Percentiles rank a stretch among this genome's conserved stretches.
These are phyloP conservation scores for Pardalotus punctatus DNA, from an alignment of 2,113 vertebrate genomes.

Conservation along the genomic window DNA sequence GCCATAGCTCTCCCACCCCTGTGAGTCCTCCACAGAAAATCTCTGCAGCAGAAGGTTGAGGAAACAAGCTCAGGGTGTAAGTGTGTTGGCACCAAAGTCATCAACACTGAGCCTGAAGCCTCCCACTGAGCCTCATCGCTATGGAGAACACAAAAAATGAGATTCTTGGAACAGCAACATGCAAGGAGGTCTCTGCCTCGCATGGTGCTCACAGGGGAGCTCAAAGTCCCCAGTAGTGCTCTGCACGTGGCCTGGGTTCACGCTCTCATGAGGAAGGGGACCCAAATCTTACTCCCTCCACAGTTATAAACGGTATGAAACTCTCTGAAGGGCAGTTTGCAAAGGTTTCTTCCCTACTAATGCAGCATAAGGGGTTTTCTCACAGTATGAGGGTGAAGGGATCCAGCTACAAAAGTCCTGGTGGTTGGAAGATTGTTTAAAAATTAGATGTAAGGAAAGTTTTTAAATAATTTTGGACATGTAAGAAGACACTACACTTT, in stretches of 20 bases:
- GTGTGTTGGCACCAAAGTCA: not conserved
- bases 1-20: not conserved
- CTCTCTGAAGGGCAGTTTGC: not conserved
- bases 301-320: not conserved
- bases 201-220: not conserved
- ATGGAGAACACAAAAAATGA: not conserved
- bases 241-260: rapidly evolving
- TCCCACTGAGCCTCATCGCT: not conserved
- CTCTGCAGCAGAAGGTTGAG: not conserved
- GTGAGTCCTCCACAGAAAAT: not conserved
- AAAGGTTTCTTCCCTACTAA: not conserved
- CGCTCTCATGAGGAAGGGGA: not conserved
- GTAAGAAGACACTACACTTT: slow-evolving; percentile 44
- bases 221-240: not conserved
- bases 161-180: not conserved
- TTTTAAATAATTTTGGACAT: slow-evolving; percentile 5
- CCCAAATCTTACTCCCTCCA: not conserved
- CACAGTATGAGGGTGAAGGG: not conserved
- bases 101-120: not conserved
- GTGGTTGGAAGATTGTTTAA: not conserved
- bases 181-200: not conserved
- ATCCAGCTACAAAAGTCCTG: not conserved
- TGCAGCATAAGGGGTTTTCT: not conserved
- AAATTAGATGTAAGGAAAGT: not conserved
- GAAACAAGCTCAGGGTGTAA: not conserved